phyloP scores from a whole-genome alignment of 2,113 vertebrate species.

The Engraulis encrasicolus region DNA sequence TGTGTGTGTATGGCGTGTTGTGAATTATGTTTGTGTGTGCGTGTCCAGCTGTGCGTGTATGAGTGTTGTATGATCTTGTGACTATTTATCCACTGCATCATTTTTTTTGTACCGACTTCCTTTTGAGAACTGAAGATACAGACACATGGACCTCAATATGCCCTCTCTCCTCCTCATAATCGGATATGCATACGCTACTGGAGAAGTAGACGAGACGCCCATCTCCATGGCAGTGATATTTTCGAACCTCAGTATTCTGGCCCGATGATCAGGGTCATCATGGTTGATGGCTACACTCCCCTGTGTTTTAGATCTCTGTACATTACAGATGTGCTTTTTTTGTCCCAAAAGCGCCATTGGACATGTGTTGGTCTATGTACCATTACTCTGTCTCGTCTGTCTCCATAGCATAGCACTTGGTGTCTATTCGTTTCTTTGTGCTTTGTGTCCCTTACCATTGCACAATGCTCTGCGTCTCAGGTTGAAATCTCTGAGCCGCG shows the following conservation, averaged over 20 bases:
- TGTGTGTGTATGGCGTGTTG: no score
- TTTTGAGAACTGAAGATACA: background rate
- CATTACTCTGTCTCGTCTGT: background rate
- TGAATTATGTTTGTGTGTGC: background rate
- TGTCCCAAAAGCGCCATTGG: no score
- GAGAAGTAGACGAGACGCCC: no score
- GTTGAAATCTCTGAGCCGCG: background rate
- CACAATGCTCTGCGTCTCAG: constrained; percentile 8
- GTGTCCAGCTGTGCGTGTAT: background rate
- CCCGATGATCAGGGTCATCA: background rate
- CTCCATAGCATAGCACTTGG: no score
- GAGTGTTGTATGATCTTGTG: constrained; percentile 9
- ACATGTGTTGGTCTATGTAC: no score
- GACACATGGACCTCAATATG: background rate
- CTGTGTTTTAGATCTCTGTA: background rate
- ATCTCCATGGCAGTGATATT: constrained; percentile 29
- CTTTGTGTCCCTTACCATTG: constrained; percentile 24
- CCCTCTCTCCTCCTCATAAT: background rate
- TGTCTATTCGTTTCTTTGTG: no score
- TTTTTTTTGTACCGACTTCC: background rate
- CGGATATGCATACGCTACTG: constrained; percentile 8
- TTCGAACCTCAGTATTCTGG: background rate
- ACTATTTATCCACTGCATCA: background rate
- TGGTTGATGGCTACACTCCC: background rate
- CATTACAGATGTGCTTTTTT: no score